phyloP scores from a whole-genome alignment of 1,140 invertebrate species.

The Lutraria rhynchaena region DNA sequence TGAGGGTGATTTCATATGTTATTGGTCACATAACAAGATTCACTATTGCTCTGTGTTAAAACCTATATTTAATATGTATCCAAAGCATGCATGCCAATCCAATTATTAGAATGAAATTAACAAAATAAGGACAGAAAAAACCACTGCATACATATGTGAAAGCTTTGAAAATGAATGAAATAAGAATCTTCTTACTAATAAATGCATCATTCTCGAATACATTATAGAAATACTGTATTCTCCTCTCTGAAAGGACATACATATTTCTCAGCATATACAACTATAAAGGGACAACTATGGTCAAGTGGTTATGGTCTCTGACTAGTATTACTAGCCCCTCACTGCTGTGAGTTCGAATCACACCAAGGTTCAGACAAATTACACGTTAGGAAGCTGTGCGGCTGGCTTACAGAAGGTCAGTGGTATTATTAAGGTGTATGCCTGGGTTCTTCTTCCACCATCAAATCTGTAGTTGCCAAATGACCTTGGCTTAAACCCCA shows the following conservation, averaged over 20 bases:
- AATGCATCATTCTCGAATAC: constrained; percentile 48
- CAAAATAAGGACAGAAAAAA: neutral
- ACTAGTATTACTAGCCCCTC: too few relatives aligned
- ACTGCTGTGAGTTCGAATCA: too few relatives aligned
- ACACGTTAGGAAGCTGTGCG: too few relatives aligned
- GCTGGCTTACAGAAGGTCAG: too few relatives aligned
- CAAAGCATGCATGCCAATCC: neutral
- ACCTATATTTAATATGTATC: neutral
- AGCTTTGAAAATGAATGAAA: constrained; percentile 20
- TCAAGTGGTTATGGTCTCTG: too few relatives aligned
- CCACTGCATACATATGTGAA: constrained; percentile 11
- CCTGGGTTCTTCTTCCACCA: too few relatives aligned
- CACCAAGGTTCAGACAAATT: too few relatives aligned
- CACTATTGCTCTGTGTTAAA: neutral
- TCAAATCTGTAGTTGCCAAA: too few relatives aligned
- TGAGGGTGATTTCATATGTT: neutral
- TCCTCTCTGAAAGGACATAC: constrained; percentile 53
- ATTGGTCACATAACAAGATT: neutral
- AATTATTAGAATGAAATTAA: neutral
- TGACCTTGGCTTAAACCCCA: too few relatives aligned
- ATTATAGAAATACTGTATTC: constrained; percentile 55
- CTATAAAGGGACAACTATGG: too few relatives aligned
- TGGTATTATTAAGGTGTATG: too few relatives aligned
- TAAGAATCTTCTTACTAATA: constrained; percentile 35
- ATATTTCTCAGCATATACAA: too few relatives aligned